Percentiles rank a stretch among this genome's conserved stretches.
Conservation (phyloP, 2,888 invertebrate species). For the Priocnemis perturbator region DNA sequence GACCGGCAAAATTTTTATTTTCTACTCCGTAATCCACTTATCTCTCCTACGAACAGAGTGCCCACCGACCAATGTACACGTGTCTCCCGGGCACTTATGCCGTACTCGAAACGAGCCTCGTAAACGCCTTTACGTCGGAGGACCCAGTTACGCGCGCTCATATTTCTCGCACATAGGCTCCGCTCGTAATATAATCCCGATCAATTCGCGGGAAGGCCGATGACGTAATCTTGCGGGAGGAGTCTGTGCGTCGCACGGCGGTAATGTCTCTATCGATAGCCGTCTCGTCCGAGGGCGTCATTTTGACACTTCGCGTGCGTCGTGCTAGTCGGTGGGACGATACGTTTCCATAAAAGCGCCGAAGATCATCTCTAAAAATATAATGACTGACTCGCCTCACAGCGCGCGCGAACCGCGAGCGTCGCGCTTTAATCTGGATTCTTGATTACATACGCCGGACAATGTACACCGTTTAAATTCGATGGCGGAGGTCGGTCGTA, state of each 20-base stretch:
- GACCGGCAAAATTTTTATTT: constrained; percentile 3
- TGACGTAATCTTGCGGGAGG: constrained; percentile 19
- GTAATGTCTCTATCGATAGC: constrained; percentile 2
- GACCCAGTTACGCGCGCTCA: not conserved
- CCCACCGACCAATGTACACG: no score
- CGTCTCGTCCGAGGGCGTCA: not conserved
- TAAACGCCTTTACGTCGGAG: not conserved
- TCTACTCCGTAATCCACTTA: constrained; percentile 1
- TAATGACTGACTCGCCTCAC: constrained; percentile 46
- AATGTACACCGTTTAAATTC: not conserved
- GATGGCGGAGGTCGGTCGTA: no score
- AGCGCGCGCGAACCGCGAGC: constrained; percentile 20
- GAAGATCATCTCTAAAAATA: constrained; percentile 62
- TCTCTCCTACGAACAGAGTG: no score
- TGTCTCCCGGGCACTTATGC: no score
- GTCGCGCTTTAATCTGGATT: constrained; percentile 39
- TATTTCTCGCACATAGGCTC: not conserved
- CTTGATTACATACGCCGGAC: not conserved
- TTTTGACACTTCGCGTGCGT: not conserved
- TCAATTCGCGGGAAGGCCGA: constrained; percentile 27
- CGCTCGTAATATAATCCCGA: constrained; percentile 11
- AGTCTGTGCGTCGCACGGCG: constrained; percentile 13
- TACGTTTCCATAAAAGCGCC: constrained; percentile 49
- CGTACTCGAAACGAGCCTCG: no score
- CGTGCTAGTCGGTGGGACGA: not conserved